These are phyloP conservation scores for Calycopis cecrops DNA, from an alignment of 1,140 invertebrate genomes.

Conservation along the genomic window DNA sequence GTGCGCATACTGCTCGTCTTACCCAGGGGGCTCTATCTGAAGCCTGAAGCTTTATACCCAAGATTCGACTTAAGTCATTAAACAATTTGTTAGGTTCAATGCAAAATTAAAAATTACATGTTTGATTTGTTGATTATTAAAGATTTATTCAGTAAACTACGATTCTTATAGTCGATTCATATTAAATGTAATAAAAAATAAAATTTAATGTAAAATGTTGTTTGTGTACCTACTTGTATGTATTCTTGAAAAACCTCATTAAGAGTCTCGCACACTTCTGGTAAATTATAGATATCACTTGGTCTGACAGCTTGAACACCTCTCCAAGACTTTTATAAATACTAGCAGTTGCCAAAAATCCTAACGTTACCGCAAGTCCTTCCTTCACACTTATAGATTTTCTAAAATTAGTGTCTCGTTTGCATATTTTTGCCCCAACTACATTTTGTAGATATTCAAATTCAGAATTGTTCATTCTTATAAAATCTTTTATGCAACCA, in stretches of 20 bases:
- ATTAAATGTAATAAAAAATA: constrained; percentile 25
- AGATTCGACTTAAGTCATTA: constrained; percentile 28
- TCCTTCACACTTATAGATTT: constrained; percentile 13
- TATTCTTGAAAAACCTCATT: constrained; percentile 19
- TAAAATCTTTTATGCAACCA: constrained; percentile 15
- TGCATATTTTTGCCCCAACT: constrained; percentile 20
- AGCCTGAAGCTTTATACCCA: too few species aligned
- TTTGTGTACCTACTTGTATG: constrained; percentile 23
- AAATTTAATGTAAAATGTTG: constrained; percentile 25
- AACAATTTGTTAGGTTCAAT: constrained; percentile 26
- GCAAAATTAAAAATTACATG: constrained; percentile 26
- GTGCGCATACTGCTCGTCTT: too few species aligned
- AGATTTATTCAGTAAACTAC: constrained; percentile 12
- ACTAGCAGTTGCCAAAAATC: constrained; percentile 20
- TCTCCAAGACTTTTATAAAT: constrained; percentile 21
- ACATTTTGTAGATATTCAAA: constrained; percentile 21
- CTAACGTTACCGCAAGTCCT: constrained; percentile 18
- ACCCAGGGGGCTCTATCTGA: too few species aligned
- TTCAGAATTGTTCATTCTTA: constrained; percentile 12
- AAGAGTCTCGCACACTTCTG: constrained; percentile 13
- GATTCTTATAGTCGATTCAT: constrained; percentile 15
- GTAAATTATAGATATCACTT: constrained; percentile 20
- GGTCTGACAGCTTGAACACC: constrained; percentile 19
- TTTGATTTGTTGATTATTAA: constrained; percentile 26
- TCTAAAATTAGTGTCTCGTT: constrained; percentile 17